Evolutionary conservation across 2,888 invertebrate species (phyloP), one percentile per base, ranked within the genome.

Genomic region (Netelia fuscicornis): DNA sequence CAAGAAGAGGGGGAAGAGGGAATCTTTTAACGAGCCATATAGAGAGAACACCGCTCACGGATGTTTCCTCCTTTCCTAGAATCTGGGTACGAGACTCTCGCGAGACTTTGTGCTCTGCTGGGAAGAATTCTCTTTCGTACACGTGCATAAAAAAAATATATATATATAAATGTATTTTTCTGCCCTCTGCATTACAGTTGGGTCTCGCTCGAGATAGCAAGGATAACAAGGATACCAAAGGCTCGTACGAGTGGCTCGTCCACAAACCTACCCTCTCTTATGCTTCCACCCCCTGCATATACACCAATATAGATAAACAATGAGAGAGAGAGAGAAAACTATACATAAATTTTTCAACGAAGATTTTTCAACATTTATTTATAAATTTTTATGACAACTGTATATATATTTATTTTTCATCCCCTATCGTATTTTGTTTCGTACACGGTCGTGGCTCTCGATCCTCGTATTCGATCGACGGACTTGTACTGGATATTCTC

Each of bases 201-300:
- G 81, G 76, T 85, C 80, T 85, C 82, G 85, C 85, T 88, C 86
- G 83, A 84, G 82, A 84, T 88, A 88, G 85, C 88, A 85, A 87
- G 85, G 87, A 88, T 88, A 88, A 88, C 88, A 85, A 88, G 87
- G 86, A 83, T 82, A 84, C 84, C 60, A 79, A 70, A 80, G 75
- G 70, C 23, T 67, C 65, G 68, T 77, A 74, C 80, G 76, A 79
- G 74, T 78, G 70, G 48, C 83, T 75, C 70, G 68, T 75, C 52
- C 64, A 74, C 54, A 74, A 48, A 78, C 30, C 54, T 71, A 58
- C 79, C 37, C 62, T 67, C 23, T 64, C 68, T 60, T 44, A 17
- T 56, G 64, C 70, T 52, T 25, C 17, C 58, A 17, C 44, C 44
- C 42, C 6, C 58, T 62, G n/a, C 70, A 37, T 23, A 67, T 52